Base-by-base conservation (phyloP, 2,888 invertebrate genomes). In the Acleris literana region DNA sequence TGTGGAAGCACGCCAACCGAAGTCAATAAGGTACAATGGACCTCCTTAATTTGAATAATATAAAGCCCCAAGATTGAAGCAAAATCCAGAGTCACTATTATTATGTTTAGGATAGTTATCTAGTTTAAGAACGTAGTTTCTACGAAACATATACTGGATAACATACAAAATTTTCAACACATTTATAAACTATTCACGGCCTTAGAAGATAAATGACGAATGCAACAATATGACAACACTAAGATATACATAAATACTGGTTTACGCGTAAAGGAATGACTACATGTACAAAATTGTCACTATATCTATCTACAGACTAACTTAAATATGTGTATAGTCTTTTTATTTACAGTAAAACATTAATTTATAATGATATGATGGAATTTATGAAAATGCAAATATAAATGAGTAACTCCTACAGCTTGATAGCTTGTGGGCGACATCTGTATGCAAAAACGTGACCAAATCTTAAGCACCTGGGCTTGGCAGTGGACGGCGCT, bases 291-390 rank as follows among this genome's bases (percentile, higher is more conserved):
- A 66, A 64, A 66, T 56, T 60, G 61, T 51, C 62, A 57, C 65
- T 69, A 62, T 63, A 52, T 20, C 52, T 79, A 77, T 75, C 65
- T 79, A 79, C 71, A 78, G 76, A 78, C 67, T 75, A 82, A 79
- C 74, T 70, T 76, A 71, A 76, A 77, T 75, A 66, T 61, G 66
- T 63, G 60, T 64, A 64, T 68, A 63, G 67, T 68, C 56, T 64
- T 60, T 77, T 74, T 83, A 82, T 85, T 76, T 83, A 85, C 82
- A 86, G 70, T 78, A 76, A 72, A 72, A 77, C 77, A 81, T 82
- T 72, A 69, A 75, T 76, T 76, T 69, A 70, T 78, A 77, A 83
- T 78, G 80, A 83, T 80, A 82, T 82, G 66, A 66, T 56, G 43
- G 53, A 29, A 60, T 17, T 39, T 54, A 60, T 57, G 81, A 76